Evolutionary conservation across 2,113 vertebrate genomes (phyloP).

Genomic region (Mesoclemmys tuberculata): DNA sequence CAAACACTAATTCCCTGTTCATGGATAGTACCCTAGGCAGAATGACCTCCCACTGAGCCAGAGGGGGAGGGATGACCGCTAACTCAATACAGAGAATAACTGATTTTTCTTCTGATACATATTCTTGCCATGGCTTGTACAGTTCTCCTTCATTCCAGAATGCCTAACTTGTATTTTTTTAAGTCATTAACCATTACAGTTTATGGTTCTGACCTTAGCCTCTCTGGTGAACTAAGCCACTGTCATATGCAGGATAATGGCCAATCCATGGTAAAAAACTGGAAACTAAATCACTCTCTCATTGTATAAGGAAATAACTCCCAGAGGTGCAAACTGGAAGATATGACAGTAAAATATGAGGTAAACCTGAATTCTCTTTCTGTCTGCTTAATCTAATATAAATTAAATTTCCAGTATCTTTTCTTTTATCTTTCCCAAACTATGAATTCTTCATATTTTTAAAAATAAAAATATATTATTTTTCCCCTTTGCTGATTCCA

Average conservation of each 20-base stretch:
- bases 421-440: neutral
- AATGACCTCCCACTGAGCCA: too few relatives aligned
- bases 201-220: neutral
- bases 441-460: neutral
- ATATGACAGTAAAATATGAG: neutral
- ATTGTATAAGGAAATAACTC: neutral
- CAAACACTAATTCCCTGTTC: too few relatives aligned
- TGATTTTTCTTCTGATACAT: neutral
- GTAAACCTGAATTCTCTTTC: neutral
- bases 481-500: slow-evolving; percentile 12
- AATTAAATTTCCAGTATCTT: neutral
- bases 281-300: slow-evolving; percentile 35
- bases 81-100: neutral
- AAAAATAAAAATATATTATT: neutral
- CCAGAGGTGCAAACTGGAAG: neutral
- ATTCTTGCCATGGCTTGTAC: neutral
- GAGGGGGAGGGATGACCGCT: too few relatives aligned
- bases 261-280: neutral
- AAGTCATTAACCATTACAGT: neutral
- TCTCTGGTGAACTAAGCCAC: neutral
- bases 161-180: neutral
- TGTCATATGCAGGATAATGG: neutral
- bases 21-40: too few relatives aligned
- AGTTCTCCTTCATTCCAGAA: slow-evolving; percentile 20
- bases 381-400: neutral